A percentile compares a stretch with the other conserved stretches of the same genome.
These are phyloP conservation scores for Petaurus breviceps DNA, from an alignment of 2,113 vertebrate genomes.

Conservation along the genomic window DNA sequence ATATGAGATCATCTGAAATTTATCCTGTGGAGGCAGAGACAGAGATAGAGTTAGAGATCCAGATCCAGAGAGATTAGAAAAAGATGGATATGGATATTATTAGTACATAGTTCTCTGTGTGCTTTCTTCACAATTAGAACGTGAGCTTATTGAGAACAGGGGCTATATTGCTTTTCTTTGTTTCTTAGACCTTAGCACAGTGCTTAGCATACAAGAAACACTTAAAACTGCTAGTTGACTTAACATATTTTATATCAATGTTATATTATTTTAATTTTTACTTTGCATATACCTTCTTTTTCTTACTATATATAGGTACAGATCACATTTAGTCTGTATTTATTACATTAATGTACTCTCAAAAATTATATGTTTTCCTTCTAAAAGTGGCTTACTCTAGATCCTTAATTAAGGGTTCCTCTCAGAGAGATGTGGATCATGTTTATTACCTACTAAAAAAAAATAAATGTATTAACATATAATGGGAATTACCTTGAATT, in stretches of 20 bases:
- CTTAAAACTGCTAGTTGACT: neutral
- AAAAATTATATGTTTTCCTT: neutral
- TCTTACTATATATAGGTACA: neutral
- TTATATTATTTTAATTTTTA: neutral
- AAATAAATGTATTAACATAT: neutral
- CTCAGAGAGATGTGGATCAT: neutral
- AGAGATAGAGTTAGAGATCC: neutral
- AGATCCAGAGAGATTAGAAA: neutral
- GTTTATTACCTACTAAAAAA: neutral
- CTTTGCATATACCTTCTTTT: neutral
- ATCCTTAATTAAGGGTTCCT: neutral
- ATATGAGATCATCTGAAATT: neutral
- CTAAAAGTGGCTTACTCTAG: neutral
- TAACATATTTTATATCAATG: neutral
- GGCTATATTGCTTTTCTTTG: slow-evolving; percentile 22
- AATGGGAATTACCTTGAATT: neutral
- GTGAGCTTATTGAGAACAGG: neutral
- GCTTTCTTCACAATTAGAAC: neutral
- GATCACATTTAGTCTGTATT: neutral
- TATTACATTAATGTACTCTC: neutral
- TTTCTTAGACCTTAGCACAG: neutral
- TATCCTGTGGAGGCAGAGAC: neutral
- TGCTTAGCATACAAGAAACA: neutral
- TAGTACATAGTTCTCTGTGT: neutral
- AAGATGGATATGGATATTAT: neutral